A percentile compares a stretch with the other conserved stretches of the same genome.
Evolutionary conservation across 1,140 invertebrate species (phyloP).

Genomic region (Diprion similis): DNA sequence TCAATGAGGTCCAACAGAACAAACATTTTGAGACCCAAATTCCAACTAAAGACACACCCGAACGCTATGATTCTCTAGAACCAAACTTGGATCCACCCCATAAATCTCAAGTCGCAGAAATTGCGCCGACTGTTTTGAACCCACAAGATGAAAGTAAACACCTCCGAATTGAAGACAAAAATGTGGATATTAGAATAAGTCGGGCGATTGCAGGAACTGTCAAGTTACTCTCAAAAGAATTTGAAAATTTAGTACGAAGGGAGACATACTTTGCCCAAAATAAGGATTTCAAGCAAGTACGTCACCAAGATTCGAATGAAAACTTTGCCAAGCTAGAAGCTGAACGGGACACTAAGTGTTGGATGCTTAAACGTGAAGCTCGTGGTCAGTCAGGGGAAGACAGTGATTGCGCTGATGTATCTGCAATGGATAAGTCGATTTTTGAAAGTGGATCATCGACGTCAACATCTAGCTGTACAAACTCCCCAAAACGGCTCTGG

Average conservation of each 20-base stretch:
- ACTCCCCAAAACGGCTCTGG: conserved; percentile 70
- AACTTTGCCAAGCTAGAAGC: conserved; percentile 52
- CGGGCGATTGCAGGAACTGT: conserved; percentile 56
- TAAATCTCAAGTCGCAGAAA: conserved; percentile 15
- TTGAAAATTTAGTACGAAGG: conserved; percentile 51
- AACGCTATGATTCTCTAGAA: conserved; percentile 51
- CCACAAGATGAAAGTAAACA: conserved; percentile 16
- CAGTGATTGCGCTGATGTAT: conserved; percentile 51
- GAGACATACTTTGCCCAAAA: conserved; percentile 49
- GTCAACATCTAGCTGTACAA: conserved; percentile 69
- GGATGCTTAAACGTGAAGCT: conserved; percentile 37
- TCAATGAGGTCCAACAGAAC: conserved; percentile 13
- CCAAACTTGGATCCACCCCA: conserved; percentile 24
- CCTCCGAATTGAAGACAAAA: conserved; percentile 32
- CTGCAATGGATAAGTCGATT: conserved; percentile 60
- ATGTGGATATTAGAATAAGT: conserved; percentile 48
- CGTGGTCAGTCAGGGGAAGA: conserved; percentile 50
- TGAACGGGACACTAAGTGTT: conserved; percentile 41
- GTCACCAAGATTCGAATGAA: conserved; percentile 38
- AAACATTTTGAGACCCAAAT: conserved; percentile 38
- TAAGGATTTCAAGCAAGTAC: conserved; percentile 31
- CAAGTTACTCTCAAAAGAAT: conserved; percentile 54
- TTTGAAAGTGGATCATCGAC: conserved; percentile 71
- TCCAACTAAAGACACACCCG: conserved; percentile 45
- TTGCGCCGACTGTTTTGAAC: conserved; percentile 1